Evolutionary conservation across 2,113 vertebrate genomes (phyloP).

Genomic region (Syrmaticus mikado): DNA sequence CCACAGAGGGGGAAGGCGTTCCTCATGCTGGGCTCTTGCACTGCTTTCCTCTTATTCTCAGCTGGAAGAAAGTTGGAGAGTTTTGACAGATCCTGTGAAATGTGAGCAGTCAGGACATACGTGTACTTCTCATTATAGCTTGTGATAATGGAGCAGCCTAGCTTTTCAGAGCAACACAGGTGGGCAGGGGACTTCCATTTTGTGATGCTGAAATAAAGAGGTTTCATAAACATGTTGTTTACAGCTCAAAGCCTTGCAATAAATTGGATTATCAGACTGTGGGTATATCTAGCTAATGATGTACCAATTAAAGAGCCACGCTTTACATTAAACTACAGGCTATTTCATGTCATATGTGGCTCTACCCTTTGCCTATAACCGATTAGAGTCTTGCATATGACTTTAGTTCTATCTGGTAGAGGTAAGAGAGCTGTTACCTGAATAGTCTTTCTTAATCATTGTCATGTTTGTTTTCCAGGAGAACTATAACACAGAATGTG

Average conservation of each 20-base stretch:
- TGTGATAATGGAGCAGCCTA: not conserved
- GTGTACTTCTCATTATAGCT: accelerated
- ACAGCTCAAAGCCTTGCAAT: not conserved
- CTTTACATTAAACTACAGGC: not conserved
- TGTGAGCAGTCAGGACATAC: not conserved
- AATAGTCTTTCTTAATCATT: not conserved
- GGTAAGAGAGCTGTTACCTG: not conserved
- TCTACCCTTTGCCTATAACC: not conserved
- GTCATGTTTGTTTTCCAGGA: conserved; percentile 77
- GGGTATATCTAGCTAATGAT: not conserved
- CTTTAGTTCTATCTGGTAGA: not conserved
- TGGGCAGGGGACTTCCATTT: not conserved
- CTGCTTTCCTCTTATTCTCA: not conserved
- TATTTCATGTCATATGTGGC: accelerated
- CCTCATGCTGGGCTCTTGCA: not conserved
- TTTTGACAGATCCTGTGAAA: not conserved
- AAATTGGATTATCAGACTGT: not conserved
- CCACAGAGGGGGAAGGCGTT: not conserved
- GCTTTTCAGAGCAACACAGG: not conserved
- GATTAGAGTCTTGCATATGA: not conserved
- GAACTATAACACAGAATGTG: conserved; percentile 89
- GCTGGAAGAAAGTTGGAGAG: not conserved
- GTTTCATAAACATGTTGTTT: not conserved
- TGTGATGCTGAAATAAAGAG: not conserved
- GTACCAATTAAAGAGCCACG: not conserved